Percentiles rank a stretch among this genome's conserved stretches.
These are phyloP conservation scores for Halictus quadricinctus DNA, from an alignment of 2,888 invertebrate genomes.

Conservation along the genomic window DNA sequence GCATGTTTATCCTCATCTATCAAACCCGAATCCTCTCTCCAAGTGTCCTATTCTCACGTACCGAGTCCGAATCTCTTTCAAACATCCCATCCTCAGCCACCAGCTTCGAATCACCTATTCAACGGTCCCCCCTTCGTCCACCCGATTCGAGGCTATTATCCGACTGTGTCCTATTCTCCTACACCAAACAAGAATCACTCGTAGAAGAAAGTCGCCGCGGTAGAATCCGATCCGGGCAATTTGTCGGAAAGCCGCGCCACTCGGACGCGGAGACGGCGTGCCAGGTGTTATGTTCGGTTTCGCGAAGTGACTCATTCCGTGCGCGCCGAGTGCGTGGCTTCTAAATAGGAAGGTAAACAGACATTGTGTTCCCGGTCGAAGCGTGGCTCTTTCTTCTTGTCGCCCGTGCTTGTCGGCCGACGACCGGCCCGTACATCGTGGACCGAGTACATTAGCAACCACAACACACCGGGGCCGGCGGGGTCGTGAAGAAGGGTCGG, in stretches of 20 bases:
- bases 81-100: background rate
- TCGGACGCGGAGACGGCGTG: background rate
- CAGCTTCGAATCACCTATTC: background rate
- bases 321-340: slow-evolving; percentile 46
- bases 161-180: background rate
- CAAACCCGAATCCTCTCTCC: background rate
- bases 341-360: slow-evolving; percentile 71
- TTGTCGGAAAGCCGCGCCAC: slow-evolving; percentile 21
- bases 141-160: background rate
- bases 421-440: slow-evolving; percentile 55
- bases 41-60: background rate
- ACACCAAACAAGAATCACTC: background rate
- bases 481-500: slow-evolving; percentile 57
- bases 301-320: slow-evolving; percentile 49
- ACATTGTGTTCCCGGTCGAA: slow-evolving; percentile 57
- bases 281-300: slow-evolving; percentile 38
- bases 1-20: background rate
- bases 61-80: background rate
- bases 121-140: background rate
- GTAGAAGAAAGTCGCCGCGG: background rate
- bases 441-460: slow-evolving; percentile 75
- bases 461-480: slow-evolving; percentile 66
- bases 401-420: slow-evolving; percentile 55
- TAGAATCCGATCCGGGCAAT: slow-evolving; percentile 12
- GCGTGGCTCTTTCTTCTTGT: slow-evolving; percentile 61